phyloP scores from a whole-genome alignment of 2,888 invertebrate genomes.

The Sympetrum striolatum region DNA sequence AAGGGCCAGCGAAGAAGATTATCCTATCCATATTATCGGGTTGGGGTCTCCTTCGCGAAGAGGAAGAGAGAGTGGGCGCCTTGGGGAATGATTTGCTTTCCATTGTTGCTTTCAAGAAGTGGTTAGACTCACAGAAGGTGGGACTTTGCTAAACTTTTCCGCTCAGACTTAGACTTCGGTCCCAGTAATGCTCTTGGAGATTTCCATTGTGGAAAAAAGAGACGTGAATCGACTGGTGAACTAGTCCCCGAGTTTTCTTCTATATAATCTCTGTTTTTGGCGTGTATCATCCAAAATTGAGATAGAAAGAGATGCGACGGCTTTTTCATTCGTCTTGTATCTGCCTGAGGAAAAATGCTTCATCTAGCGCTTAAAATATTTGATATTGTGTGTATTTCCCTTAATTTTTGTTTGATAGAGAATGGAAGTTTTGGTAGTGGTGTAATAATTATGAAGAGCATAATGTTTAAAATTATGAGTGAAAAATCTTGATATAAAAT shows the following conservation, averaged over 20 bases:
- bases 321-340: neutral
- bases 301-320: neutral
- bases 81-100: neutral
- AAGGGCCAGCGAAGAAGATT: neutral
- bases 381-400: too few relatives aligned
- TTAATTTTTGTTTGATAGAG: too few relatives aligned
- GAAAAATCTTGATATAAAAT: neutral
- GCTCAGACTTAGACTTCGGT: neutral
- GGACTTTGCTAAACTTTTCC: neutral
- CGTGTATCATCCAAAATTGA: neutral
- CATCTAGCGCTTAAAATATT: too few relatives aligned
- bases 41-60: neutral
- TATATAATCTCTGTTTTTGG: neutral
- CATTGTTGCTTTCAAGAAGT: neutral
- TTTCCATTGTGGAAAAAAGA: neutral
- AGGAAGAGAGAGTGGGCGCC: neutral
- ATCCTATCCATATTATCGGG: neutral
- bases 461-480: neutral
- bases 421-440: too few relatives aligned
- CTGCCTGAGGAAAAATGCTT: neutral
- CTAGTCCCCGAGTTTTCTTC: neutral
- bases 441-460: too few relatives aligned
- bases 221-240: neutral
- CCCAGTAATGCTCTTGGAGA: neutral
- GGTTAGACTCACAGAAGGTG: neutral